Base-by-base conservation (phyloP, 35 echinoderm and acorn worm species). In the Ophioderma brevispina region DNA sequence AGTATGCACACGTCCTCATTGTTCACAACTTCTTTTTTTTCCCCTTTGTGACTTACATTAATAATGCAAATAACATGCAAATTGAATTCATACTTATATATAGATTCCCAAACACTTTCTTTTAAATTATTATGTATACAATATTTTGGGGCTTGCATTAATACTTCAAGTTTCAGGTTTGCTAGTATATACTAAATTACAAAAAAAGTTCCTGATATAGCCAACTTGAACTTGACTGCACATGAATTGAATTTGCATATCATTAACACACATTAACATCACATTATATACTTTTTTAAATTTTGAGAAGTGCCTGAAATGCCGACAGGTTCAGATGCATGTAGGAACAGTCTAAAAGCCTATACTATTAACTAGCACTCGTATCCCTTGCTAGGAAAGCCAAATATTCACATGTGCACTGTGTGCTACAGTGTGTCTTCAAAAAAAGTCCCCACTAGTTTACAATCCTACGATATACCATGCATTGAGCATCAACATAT, bases 111-210 rank as follows among this genome's bases (percentile, higher is more conserved):
- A 70, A 70, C 59, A 30, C n/a, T 70, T 70, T 70, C 59, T 70
- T 70, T 70, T 70, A 70, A 70, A 70, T 70, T 70, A 70, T 70
- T 70, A 70, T 70, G 59, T 70, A 70, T 70, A 70, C 59, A 70
- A 70, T 70, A 70, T 70, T 70, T 70, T 18, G 59, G 59, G 59
- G 15, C 28, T 70, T 70, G 15, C 17, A 25, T 25, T 70, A 25
- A 70, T 30, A 70, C 15, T 70, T 52, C 59, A 70, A 70, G 59
- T 70, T 70, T 30, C 59, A 70, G 59, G 15, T 70, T 30, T 25
- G 59, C 59, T 30, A 25, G n/a, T 70, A 70, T 70, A 25, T 70
- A 25, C 28, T 70, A 25, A 70, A 70, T 70, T 70, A 70, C 59
- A 70, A 70, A 70, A 70, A 70, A 70, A 70, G 15, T 70, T 70